A percentile compares a stretch with the other conserved stretches of the same genome.
phyloP scores from a whole-genome alignment of 2,888 invertebrate genomes.

The Nemotelus pantherinus region DNA sequence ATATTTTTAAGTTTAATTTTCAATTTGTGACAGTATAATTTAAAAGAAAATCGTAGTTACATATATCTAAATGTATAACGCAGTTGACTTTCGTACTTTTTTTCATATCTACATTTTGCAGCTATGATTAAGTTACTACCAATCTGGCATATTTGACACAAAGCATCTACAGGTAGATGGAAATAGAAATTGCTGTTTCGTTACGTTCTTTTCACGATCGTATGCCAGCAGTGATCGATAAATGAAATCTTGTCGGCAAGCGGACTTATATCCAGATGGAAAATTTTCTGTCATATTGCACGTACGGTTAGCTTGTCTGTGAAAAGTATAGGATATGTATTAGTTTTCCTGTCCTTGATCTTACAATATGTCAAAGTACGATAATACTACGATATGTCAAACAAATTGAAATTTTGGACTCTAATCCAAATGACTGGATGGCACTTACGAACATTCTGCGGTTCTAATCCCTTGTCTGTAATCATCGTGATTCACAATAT shows the following conservation, averaged over 20 bases:
- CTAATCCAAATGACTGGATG: too few relatives aligned
- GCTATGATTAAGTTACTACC: not conserved
- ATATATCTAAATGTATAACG: not conserved
- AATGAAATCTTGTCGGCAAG: slow-evolving; percentile 70
- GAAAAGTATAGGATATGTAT: too few relatives aligned
- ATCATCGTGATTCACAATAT: slow-evolving; percentile 71
- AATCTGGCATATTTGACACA: slow-evolving; percentile 50
- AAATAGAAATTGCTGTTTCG: slow-evolving; percentile 69
- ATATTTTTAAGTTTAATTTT: slow-evolving; percentile 4
- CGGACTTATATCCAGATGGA: slow-evolving; percentile 65
- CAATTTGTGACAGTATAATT: not conserved
- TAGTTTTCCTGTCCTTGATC: too few relatives aligned
- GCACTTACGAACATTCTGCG: slow-evolving; percentile 68
- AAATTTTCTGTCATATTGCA: slow-evolving; percentile 62
- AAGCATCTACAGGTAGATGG: slow-evolving; percentile 82
- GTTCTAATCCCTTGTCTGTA: slow-evolving; percentile 74
- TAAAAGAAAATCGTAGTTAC: not conserved
- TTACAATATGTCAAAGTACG: too few relatives aligned
- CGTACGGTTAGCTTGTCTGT: not conserved
- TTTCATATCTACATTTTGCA: too few relatives aligned
- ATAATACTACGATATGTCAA: too few relatives aligned
- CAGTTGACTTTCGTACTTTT: not conserved
- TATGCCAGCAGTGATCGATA: slow-evolving; percentile 68
- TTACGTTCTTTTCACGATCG: not conserved
- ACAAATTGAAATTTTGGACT: too few relatives aligned